These are phyloP conservation scores for Pterostichus niger DNA, from an alignment of 2,888 invertebrate genomes.

Conservation along the genomic window DNA sequence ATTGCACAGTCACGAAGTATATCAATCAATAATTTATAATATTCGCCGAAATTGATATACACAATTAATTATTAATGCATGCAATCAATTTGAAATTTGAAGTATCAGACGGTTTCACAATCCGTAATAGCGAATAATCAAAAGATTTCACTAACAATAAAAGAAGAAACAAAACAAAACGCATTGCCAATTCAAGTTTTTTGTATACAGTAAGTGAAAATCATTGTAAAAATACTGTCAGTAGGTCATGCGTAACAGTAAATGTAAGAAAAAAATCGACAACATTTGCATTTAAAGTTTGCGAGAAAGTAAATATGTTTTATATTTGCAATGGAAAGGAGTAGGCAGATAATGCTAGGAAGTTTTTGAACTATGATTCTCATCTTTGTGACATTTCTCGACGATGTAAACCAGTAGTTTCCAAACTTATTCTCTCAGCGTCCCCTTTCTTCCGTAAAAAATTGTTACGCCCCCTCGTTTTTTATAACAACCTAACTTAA, in stretches of 20 bases:
- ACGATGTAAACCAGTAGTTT: too few species aligned
- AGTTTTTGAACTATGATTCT: not conserved
- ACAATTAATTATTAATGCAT: not conserved
- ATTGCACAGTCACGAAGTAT: too few species aligned
- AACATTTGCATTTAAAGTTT: not conserved
- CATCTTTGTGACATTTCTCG: not conserved
- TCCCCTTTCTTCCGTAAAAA: too few species aligned
- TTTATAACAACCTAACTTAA: too few species aligned
- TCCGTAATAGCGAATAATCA: not conserved
- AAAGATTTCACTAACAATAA: constrained; percentile 28
- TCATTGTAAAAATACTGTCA: constrained; percentile 36
- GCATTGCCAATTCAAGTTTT: not conserved
- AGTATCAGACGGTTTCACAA: not conserved
- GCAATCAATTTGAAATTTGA: not conserved
- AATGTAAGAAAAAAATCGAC: constrained; percentile 15
- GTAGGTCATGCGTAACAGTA: constrained; percentile 39
- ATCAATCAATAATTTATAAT: not conserved
- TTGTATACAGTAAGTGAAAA: constrained; percentile 16
- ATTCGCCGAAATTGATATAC: not conserved
- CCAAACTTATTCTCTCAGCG: too few species aligned
- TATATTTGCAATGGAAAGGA: not conserved
- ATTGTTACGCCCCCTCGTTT: too few species aligned
- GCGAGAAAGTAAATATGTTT: constrained; percentile 17
- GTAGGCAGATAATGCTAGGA: not conserved
- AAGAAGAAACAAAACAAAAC: constrained; percentile 25